phyloP scores from a whole-genome alignment of 2,888 invertebrate species.

The Hemithea aestivaria region DNA sequence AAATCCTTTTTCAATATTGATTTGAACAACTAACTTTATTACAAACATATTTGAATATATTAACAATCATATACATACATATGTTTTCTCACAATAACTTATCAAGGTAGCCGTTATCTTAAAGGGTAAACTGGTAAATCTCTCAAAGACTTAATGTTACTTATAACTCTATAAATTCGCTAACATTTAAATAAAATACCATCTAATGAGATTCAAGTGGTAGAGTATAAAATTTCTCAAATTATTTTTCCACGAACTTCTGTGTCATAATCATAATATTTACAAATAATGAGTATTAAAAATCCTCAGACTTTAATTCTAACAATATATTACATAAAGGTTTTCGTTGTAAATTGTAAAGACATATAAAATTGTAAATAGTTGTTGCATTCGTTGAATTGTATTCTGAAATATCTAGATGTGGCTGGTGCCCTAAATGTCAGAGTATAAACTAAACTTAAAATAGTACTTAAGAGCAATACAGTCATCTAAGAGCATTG shows the following conservation, averaged over 20 bases:
- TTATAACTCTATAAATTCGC: slow-evolving; percentile 76
- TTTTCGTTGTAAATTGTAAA: slow-evolving; percentile 19
- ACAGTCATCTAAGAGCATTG: slow-evolving; percentile 15
- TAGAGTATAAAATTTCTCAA: slow-evolving; percentile 70
- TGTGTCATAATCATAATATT: slow-evolving; percentile 52
- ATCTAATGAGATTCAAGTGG: slow-evolving; percentile 78
- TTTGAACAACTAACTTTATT: slow-evolving; percentile 56
- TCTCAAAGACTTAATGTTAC: slow-evolving; percentile 64
- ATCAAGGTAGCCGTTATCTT: slow-evolving; percentile 72
- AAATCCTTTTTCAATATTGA: slow-evolving; percentile 62
- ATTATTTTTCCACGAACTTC: slow-evolving; percentile 49
- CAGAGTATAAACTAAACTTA: slow-evolving; percentile 10
- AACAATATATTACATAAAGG: slow-evolving; percentile 28
- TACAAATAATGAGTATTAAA: slow-evolving; percentile 75
- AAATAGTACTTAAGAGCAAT: slow-evolving; percentile 9
- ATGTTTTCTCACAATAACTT: slow-evolving; percentile 48
- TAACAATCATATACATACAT: slow-evolving; percentile 66
- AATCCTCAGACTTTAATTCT: slow-evolving; percentile 48
- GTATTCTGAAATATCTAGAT: slow-evolving; percentile 22
- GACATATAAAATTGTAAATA: slow-evolving; percentile 11
- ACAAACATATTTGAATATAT: slow-evolving; percentile 74
- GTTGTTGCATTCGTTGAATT: slow-evolving; percentile 6
- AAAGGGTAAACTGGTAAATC: slow-evolving; percentile 73
- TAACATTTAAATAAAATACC: slow-evolving; percentile 70
- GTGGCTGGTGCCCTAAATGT: slow-evolving; percentile 12